Evolutionary conservation across 2,797 vertebrate genomes (phyloP), one percentile per base, ranked within the genome.

Genomic region (Urophycis tenuis): DNA sequence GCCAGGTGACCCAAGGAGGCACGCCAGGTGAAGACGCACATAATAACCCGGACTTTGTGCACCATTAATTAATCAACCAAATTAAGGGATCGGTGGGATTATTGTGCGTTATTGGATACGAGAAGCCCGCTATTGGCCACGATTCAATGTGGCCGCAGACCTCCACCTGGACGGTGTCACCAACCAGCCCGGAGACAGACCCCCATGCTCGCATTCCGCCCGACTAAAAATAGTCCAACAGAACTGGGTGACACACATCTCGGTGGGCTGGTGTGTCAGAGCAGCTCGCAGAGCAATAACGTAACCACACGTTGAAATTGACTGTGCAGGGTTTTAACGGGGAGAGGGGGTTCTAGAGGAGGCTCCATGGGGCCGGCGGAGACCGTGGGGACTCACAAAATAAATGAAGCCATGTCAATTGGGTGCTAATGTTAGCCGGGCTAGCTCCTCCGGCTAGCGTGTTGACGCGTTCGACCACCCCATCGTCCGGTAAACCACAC

Each of bases 151-250:
- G 53, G 17, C 53, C 53, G 53, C 53, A 60, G n/a, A 6, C 53
- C 22, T n/a, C 53, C 53, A 25, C 53, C 53, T 60, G 53, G 11
- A 19, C 4, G 53, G 53, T 60, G 53, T 60, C 1, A 60, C 53
- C 53, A 25, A 60, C 53, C 5, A 60, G 2, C 53, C 53, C 39
- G 17, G 14, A 2, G 39, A 41, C 39, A 41, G 39, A 12, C 39
- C 45, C 45, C 45, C 5, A 53, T 67, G 82, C 78, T 86, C 75
- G 75, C 91, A 91, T 92, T 91, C 90, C 89, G 81, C 78, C 85
- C 1, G 75, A 85, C 89, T 94, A 94, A 90, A 92, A 92, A 94
- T 94, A 94, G 91, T 78, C 75, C 75, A 71, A 71, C 76, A 81
- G 53, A 89, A 87, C 86, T 89, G 85, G 90, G 88, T 92, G 89